phyloP scores from a whole-genome alignment of 2,113 vertebrate species.

The Neodontobutis hainanensis region DNA sequence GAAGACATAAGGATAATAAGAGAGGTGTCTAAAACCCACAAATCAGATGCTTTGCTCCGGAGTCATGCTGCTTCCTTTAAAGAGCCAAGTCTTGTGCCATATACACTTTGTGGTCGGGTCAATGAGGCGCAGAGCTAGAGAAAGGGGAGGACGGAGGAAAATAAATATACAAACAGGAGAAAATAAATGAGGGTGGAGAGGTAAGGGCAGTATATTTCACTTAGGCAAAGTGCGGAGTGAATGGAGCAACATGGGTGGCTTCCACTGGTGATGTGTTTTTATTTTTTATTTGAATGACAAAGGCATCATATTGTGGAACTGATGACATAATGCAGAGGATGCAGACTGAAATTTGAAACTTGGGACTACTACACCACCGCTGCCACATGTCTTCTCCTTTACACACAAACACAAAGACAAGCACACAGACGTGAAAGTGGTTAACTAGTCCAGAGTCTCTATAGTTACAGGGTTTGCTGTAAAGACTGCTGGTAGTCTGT shows the following conservation, averaged over 20 bases:
- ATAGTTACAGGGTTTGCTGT: slow-evolving; percentile 6
- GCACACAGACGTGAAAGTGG: neutral
- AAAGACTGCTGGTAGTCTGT: slow-evolving; percentile 43
- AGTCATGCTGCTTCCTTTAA: slow-evolving; percentile 34
- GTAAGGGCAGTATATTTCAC: slow-evolving; percentile 32
- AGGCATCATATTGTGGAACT: slow-evolving; percentile 48
- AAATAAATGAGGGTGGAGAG: slow-evolving; percentile 44
- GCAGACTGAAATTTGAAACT: slow-evolving; percentile 46
- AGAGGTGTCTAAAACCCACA: slow-evolving; percentile 29
- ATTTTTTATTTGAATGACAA: slow-evolving; percentile 70
- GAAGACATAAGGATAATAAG: slow-evolving; percentile 33
- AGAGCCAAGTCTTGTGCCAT: slow-evolving; percentile 54
- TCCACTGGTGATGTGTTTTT: slow-evolving; percentile 49
- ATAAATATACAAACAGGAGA: slow-evolving; percentile 55
- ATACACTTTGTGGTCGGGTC: slow-evolving; percentile 67
- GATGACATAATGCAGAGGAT: slow-evolving; percentile 59
- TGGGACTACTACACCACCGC: slow-evolving; percentile 12
- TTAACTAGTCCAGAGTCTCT: neutral
- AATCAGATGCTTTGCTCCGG: slow-evolving; percentile 52
- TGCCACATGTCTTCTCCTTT: too few species aligned
- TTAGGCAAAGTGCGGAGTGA: slow-evolving; percentile 58
- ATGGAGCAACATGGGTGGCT: slow-evolving; percentile 70
- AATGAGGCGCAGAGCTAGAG: slow-evolving; percentile 57
- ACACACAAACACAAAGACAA: slow-evolving; percentile 6
- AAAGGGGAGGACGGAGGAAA: slow-evolving; percentile 48